phyloP scores from a whole-genome alignment of 1,140 invertebrate species.

The Listronotus oregonensis region DNA sequence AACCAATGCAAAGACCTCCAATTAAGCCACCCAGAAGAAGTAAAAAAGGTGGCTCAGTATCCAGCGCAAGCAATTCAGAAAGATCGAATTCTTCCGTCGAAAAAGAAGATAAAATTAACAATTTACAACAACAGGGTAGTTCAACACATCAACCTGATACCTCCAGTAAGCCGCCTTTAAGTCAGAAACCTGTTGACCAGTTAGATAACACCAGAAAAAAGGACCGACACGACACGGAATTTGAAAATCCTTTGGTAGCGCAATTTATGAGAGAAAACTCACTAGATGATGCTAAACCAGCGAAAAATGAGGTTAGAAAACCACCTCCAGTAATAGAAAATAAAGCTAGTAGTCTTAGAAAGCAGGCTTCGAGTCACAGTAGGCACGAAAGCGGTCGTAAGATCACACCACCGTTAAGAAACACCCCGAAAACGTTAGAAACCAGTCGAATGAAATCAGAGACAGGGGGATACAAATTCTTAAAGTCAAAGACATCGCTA shows the following conservation, averaged over 20 bases:
- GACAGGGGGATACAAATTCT: slow-evolving; percentile 43
- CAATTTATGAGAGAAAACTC: slow-evolving; percentile 50
- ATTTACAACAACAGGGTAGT: background rate
- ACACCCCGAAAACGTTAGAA: slow-evolving; percentile 25
- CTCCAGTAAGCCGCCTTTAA: background rate
- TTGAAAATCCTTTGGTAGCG: slow-evolving; percentile 46
- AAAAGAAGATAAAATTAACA: background rate
- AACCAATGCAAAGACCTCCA: slow-evolving; percentile 39
- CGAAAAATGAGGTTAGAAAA: slow-evolving; percentile 11
- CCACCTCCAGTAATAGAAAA: slow-evolving; percentile 31
- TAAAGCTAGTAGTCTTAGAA: slow-evolving; percentile 40
- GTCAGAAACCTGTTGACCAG: too few species aligned
- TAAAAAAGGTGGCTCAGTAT: slow-evolving; percentile 34
- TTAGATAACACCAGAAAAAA: background rate
- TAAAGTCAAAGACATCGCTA: slow-evolving; percentile 60
- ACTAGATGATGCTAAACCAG: slow-evolving; percentile 36
- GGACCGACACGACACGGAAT: slow-evolving; percentile 14
- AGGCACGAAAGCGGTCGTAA: slow-evolving; percentile 7
- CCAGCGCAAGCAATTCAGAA: slow-evolving; percentile 32
- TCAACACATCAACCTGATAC: background rate
- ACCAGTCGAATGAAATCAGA: slow-evolving; percentile 30
- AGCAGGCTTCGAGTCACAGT: slow-evolving; percentile 12
- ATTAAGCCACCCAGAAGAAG: slow-evolving; percentile 47
- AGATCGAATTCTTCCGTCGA: slow-evolving; percentile 34
- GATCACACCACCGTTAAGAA: background rate